phyloP scores from a whole-genome alignment of 2,113 vertebrate species.

The Crotalus horridus region DNA sequence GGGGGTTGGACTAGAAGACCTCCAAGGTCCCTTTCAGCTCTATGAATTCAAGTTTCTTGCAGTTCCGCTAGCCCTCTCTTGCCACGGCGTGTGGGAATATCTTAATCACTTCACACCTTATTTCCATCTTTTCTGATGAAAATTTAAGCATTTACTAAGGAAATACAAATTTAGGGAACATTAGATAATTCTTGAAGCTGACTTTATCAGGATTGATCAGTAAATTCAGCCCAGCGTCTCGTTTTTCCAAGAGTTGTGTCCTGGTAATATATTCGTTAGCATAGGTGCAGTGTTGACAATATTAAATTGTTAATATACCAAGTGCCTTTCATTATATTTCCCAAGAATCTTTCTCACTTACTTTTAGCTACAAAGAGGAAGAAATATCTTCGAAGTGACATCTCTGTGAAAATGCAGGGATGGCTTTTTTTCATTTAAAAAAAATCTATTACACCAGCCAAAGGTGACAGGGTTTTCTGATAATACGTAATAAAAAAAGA shows the following conservation, averaged over 20 bases:
- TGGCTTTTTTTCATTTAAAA: background rate
- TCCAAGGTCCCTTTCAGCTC: background rate
- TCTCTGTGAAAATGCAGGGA: background rate
- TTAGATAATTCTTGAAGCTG: background rate
- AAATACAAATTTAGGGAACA: background rate
- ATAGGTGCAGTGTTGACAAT: background rate
- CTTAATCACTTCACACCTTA: background rate
- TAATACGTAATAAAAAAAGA: background rate
- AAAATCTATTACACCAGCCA: background rate
- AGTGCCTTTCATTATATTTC: background rate
- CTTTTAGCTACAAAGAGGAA: background rate
- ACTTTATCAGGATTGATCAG: background rate
- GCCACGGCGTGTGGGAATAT: background rate
- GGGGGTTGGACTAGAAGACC: background rate
- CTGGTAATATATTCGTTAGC: too few species aligned
- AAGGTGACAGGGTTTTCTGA: background rate
- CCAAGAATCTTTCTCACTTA: background rate
- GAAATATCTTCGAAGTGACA: background rate
- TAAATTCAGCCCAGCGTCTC: background rate
- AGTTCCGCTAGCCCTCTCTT: background rate
- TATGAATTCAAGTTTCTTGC: background rate
- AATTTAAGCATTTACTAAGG: background rate
- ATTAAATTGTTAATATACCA: background rate
- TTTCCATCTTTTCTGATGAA: background rate
- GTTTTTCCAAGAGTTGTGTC: background rate